phyloP scores from a whole-genome alignment of 2,888 invertebrate genomes.

The Unio pictorum region DNA sequence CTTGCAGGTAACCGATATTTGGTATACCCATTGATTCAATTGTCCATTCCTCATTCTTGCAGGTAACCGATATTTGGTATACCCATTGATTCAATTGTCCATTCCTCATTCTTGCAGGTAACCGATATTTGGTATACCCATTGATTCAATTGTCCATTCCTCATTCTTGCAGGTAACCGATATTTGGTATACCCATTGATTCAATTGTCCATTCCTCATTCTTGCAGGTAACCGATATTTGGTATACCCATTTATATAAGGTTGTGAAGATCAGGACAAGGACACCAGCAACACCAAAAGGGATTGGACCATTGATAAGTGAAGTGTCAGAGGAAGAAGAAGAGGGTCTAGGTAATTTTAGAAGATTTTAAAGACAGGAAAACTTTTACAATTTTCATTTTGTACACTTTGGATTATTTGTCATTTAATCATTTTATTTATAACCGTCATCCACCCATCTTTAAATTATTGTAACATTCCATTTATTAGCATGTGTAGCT shows the following conservation, averaged over 20 bases:
- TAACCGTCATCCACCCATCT: no score
- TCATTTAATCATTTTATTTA: no score
- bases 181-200: constrained; percentile 66
- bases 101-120: no score
- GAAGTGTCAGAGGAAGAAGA: constrained; percentile 58
- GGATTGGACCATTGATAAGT: constrained; percentile 59
- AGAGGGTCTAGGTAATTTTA: constrained; percentile 58
- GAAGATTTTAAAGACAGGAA: neutral
- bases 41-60: constrained; percentile 6
- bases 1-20: no score
- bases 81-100: constrained; percentile 34
- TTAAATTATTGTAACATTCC: no score
- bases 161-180: constrained; percentile 60
- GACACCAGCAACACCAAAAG: constrained; percentile 62
- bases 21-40: no score
- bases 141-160: no score
- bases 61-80: constrained; percentile 70
- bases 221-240: no score
- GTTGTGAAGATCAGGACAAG: constrained; percentile 60
- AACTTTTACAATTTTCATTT: neutral
- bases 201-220: no score
- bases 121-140: no score
- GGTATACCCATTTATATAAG: constrained; percentile 57
- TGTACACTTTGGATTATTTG: no score
- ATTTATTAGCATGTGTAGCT: no score